Evolutionary conservation across 2,888 invertebrate species (phyloP), one percentile per base, ranked within the genome.

Genomic region (Diarsia brunnea): DNA sequence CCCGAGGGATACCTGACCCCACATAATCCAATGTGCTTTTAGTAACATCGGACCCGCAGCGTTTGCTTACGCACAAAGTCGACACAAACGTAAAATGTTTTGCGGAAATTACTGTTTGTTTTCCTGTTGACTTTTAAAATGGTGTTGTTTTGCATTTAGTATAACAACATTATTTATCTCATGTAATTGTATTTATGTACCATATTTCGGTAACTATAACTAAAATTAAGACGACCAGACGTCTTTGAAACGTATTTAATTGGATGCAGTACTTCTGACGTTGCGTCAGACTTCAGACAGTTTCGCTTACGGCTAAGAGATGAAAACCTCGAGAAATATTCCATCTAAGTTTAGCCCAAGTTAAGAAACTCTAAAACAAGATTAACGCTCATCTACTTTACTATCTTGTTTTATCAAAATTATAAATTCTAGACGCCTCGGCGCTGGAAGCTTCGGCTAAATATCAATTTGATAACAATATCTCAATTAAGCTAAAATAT

Each of bases 11-110:
- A 84, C 84, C 88, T 88, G 84, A 86, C 86, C 88, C 73, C 21
- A 64, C 75, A 66, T 83, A 82, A 77, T 82, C 86, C 82, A 85
- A 83, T 83, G 86, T 83, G 86, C 83, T 85, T 83, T 85, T 85
- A 83, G 78, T 73, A 77, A 58, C 83, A 49, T 31, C 47, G 24
- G 43, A 60, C 73, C 78, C 60, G 47, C 70, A 49, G 70, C 69
- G 73, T 71, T 77, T 64, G 51, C 55, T n/a, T n/a, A n/a, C n/a
- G n/a, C n/a, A n/a, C n/a, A n/a, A 80, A 69, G 63, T 73, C 31
- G 65, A 72, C 58, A 81, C 47, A 58, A 45, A 71, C n/a, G 31
- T 71, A 77, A 71, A 58, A 71, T 71, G 21, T 69, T 77, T 72
- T 55, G 58, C 16, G 19, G 8, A 75, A 60, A 69, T 65, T 55